Evolutionary conservation across 1,140 invertebrate species (phyloP).

Genomic region (Bombus sibiricus): DNA sequence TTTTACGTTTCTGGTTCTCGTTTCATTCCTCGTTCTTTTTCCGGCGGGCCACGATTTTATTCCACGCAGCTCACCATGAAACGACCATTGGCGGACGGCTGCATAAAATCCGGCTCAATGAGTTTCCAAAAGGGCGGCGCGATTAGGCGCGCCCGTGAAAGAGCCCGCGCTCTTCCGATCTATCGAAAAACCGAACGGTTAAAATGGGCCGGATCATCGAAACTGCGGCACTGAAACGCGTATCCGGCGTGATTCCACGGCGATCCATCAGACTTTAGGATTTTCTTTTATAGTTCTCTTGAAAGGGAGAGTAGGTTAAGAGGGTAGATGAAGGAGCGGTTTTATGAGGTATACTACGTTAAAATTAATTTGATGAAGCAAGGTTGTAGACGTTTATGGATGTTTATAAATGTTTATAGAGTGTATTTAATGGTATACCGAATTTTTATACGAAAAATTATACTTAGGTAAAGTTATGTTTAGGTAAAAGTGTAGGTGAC

Average conservation of each 20-base stretch:
- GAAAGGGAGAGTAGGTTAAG: not conserved
- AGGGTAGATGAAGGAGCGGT: not conserved
- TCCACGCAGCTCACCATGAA: slow-evolving; percentile 36
- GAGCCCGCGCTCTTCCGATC: not conserved
- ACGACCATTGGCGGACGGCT: slow-evolving; percentile 12
- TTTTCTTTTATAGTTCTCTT: slow-evolving; percentile 2
- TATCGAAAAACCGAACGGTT: slow-evolving; percentile 3
- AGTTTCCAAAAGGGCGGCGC: slow-evolving; percentile 30
- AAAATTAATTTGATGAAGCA: not conserved
- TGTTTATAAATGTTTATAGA: no score
- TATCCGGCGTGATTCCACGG: not conserved
- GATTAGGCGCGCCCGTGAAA: slow-evolving; percentile 29
- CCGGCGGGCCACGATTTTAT: not conserved
- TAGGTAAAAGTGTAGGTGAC: not conserved
- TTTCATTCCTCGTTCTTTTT: no score
- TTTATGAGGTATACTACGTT: not conserved
- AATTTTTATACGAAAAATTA: not conserved
- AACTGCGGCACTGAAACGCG: not conserved
- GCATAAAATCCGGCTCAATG: slow-evolving; percentile 50
- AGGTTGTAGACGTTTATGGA: not conserved
- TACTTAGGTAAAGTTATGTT: not conserved
- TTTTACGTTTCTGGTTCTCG: not conserved
- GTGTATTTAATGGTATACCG: not conserved
- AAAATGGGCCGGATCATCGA: slow-evolving; percentile 27
- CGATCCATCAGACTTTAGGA: not conserved